A percentile compares a stretch with the other conserved stretches of the same genome.
phyloP scores from a whole-genome alignment of 2,888 invertebrate species.

The Noctuana brunneofusca region DNA sequence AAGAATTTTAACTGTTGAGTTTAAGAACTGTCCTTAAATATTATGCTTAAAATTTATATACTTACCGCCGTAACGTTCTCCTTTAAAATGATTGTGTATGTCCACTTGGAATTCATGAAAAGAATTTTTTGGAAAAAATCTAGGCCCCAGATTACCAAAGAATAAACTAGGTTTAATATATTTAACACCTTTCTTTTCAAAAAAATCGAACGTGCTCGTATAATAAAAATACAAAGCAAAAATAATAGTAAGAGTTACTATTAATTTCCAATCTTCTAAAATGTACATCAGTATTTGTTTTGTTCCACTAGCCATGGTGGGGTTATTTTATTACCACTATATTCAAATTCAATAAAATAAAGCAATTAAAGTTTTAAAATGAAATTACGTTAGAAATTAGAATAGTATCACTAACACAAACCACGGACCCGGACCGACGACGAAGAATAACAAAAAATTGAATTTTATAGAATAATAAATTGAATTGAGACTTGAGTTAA shows the following conservation, averaged over 20 bases:
- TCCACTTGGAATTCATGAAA: conserved; percentile 74
- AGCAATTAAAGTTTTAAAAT: too few relatives aligned
- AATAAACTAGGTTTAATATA: conserved; percentile 72
- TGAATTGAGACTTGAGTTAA: too few relatives aligned
- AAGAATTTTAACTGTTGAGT: too few relatives aligned
- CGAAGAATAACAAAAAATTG: too few relatives aligned
- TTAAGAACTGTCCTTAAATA: too few relatives aligned
- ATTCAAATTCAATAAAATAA: too few relatives aligned
- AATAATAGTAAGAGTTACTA: conserved; percentile 56
- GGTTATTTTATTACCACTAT: background rate
- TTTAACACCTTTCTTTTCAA: conserved; percentile 71
- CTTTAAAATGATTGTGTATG: conserved; percentile 73
- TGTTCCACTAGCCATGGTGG: conserved; percentile 21
- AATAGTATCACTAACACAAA: too few relatives aligned
- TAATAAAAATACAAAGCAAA: conserved; percentile 67
- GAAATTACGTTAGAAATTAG: too few relatives aligned
- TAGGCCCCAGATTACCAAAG: conserved; percentile 74
- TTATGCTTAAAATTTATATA: conserved; percentile 28
- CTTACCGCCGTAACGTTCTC: conserved; percentile 74
- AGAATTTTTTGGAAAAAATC: conserved; percentile 66
- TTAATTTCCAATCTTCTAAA: conserved; percentile 63
- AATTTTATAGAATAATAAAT: too few relatives aligned
- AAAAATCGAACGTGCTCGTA: conserved; percentile 72
- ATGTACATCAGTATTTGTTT: conserved; percentile 49
- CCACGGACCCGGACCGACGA: too few relatives aligned